Percentiles rank a stretch among this genome's conserved stretches.
phyloP scores from a whole-genome alignment of 2,888 invertebrate genomes.

The Acanthopleura granulata region DNA sequence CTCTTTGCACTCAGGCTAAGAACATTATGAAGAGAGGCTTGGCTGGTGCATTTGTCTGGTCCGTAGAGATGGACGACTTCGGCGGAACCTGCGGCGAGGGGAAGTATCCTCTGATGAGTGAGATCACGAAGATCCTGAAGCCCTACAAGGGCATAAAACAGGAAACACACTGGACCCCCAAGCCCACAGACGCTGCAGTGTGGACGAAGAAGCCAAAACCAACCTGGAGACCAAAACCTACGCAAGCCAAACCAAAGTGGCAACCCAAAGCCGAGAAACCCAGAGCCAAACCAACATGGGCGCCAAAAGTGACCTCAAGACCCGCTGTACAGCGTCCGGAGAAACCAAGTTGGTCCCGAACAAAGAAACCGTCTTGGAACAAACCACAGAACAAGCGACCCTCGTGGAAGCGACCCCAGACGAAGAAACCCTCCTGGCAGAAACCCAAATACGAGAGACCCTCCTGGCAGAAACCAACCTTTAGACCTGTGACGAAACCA shows the following conservation, averaged over 20 bases:
- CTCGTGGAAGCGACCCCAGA: neutral
- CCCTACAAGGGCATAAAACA: conserved; percentile 26
- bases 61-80: conserved; percentile 96
- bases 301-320: neutral
- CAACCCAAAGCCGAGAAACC: neutral
- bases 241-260: neutral
- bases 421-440: conserved; percentile 20
- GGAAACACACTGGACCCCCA: neutral
- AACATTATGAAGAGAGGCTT: conserved; percentile 41
- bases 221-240: neutral
- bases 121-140: conserved; percentile 78
- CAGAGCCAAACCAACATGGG: neutral
- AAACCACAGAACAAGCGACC: conserved; percentile 5
- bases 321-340: neutral
- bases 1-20: conserved; percentile 35
- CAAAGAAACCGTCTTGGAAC: conserved; percentile 17
- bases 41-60: conserved; percentile 98
- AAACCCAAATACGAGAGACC: conserved; percentile 17
- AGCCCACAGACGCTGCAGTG: neutral
- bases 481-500: conserved; percentile 17
- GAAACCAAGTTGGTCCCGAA: neutral
- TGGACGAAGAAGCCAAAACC: neutral
- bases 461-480: conserved; percentile 26
- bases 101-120: conserved; percentile 88
- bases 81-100: conserved; percentile 87